Evolutionary conservation across 2,113 vertebrate genomes (phyloP).

Genomic region (Dasyprocta punctata): DNA sequence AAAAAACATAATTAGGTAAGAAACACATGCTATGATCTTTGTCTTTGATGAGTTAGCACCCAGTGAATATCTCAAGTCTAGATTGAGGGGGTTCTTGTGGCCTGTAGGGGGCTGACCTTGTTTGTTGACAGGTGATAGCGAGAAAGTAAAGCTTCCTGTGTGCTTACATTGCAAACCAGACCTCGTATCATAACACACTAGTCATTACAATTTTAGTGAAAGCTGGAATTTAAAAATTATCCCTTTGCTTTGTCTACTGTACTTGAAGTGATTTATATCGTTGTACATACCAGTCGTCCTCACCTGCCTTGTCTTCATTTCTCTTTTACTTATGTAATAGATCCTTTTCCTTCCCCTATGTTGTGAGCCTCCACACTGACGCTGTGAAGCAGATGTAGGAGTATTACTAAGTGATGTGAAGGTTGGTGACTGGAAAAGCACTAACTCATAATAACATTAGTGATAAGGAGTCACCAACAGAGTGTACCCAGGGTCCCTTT

Average conservation of each 20-base stretch:
- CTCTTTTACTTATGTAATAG: neutral
- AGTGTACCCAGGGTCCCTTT: neutral
- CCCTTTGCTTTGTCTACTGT: neutral
- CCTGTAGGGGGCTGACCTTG: accelerated
- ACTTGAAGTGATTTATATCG: neutral
- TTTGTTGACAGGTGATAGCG: accelerated
- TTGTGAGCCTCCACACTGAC: neutral
- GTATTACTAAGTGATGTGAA: neutral
- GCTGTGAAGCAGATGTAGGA: neutral
- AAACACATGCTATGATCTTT: neutral
- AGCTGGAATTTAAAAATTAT: neutral
- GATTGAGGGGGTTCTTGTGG: accelerated
- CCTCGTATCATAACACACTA: accelerated
- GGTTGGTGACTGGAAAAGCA: neutral
- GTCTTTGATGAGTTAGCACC: neutral
- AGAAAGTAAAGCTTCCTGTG: neutral
- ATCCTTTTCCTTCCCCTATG: neutral
- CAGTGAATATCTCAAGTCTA: neutral
- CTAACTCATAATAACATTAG: neutral
- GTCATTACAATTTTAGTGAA: neutral
- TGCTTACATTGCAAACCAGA: neutral
- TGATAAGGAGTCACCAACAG: neutral
- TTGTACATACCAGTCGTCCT: neutral
- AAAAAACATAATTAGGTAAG: neutral
- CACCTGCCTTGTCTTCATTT: neutral